These are phyloP conservation scores for Protobothrops mucrosquamatus DNA, from an alignment of 2,113 vertebrate species.

Conservation along the genomic window DNA sequence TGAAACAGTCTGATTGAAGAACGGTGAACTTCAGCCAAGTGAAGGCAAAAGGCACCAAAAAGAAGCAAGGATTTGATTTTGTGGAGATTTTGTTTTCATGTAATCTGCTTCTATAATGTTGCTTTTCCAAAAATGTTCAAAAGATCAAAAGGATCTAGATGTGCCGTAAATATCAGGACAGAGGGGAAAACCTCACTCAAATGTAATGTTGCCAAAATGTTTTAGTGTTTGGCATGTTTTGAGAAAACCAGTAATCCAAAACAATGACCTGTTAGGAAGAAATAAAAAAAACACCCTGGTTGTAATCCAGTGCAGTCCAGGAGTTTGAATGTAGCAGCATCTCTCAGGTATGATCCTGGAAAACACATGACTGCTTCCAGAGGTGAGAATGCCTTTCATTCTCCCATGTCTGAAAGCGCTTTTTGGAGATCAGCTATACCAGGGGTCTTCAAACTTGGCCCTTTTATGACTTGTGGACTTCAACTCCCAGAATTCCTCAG, in stretches of 20 bases:
- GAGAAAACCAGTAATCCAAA: neutral
- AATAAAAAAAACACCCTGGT: neutral
- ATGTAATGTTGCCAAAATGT: neutral
- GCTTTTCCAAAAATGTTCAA: neutral
- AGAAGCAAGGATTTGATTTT: neutral
- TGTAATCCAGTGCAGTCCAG: neutral
- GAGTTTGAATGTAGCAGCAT: neutral
- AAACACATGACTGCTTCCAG: neutral
- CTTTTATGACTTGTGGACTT: too few species aligned
- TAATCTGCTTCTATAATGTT: neutral
- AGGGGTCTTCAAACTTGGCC: too few species aligned
- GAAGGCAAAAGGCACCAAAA: neutral
- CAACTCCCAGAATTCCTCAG: too few species aligned
- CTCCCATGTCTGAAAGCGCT: neutral
- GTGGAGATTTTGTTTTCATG: neutral
- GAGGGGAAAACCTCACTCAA: neutral
- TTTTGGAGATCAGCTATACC: neutral
- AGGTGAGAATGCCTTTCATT: neutral
- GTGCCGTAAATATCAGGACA: neutral
- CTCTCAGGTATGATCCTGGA: neutral
- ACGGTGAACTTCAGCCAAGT: neutral
- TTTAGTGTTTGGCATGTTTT: neutral
- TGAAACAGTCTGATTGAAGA: constrained; percentile 15
- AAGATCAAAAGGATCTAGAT: neutral
- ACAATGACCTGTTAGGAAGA: neutral